Base-by-base conservation (phyloP, 2,888 invertebrate genomes). In the Endomychus coccineus region DNA sequence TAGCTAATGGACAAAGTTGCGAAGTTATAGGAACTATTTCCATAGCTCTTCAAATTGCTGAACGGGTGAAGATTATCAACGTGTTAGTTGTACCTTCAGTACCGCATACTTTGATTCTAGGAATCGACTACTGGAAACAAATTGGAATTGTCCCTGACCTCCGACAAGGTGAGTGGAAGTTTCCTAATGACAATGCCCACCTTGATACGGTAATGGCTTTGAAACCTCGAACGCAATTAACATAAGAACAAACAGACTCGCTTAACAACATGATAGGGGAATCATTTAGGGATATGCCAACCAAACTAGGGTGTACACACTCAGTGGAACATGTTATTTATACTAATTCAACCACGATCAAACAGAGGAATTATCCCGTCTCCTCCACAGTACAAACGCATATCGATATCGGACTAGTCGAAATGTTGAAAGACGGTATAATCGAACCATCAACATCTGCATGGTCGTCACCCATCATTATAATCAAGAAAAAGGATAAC, bases 401-500 rank as follows among this genome's bases (percentile, higher is more conserved):
- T 16, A 36, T 36, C 4, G 32, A 29, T 7, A 4, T 2, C 2
- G 37, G 37, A 19, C 11, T 42, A 6, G 38, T 35, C 11, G 17
- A 34, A 3, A 25, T 42, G 22, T 15, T 39, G 2, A 17, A 27
- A 3, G 28, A 40, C 5, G 40, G 37, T n/a, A 40, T 34, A 12
- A 21, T 40, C 4, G 43, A 43, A 19, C 35, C 32, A 1, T 39
- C 36, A 1, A 15, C 16, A 21, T 35, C 35, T 16, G 31, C 33
- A 2, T 39, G 39, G 38, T 30, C 36, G 5, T 38, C 34, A 7
- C 35, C 38, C 2, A 38, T 42, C n/a, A 40, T 59, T 1, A 46
- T 55, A 30, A 44, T 52, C 4, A 45, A 39, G n/a, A 52, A 52
- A 29, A 44, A 50, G 4, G 44, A 52, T 28, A 50, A 47, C 0